Conservation (phyloP, 2,888 invertebrate species). For the Limnephilus marmoratus region DNA sequence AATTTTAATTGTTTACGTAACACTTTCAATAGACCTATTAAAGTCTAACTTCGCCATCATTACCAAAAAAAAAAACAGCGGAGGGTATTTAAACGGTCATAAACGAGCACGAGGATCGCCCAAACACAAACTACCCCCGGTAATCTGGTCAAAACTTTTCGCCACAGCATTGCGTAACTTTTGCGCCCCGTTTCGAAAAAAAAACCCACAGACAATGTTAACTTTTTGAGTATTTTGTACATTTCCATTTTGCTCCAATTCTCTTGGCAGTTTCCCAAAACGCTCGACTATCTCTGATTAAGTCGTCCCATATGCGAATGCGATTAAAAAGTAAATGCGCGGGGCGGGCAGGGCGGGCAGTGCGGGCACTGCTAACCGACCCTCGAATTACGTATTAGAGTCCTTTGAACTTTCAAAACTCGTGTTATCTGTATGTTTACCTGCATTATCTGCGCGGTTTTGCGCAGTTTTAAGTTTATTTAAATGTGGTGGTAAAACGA, state of each 20-base stretch:
- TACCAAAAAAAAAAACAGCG: background rate
- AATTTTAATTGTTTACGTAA: background rate
- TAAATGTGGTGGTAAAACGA: background rate
- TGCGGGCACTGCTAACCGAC: background rate
- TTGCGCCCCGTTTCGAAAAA: background rate
- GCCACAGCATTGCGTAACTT: slow-evolving; percentile 23
- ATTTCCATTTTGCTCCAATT: slow-evolving; percentile 26
- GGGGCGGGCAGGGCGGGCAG: too few relatives aligned
- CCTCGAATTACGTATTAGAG: background rate
- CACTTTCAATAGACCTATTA: background rate
- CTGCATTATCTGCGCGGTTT: background rate
- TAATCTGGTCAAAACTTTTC: background rate
- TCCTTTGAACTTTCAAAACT: background rate
- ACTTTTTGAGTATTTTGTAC: slow-evolving; percentile 28
- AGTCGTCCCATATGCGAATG: slow-evolving; percentile 16
- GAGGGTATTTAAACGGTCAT: background rate
- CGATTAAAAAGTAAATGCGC: background rate
- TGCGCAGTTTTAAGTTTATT: background rate
- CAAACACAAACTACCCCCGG: background rate
- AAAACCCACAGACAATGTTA: slow-evolving; percentile 14
- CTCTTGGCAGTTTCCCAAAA: slow-evolving; percentile 36
- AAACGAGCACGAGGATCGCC: background rate
- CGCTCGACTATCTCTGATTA: background rate
- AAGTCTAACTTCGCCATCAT: background rate
- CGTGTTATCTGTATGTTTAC: background rate